Base-by-base conservation (phyloP, 2,797 vertebrate genomes). In the Decapterus maruadsi region DNA sequence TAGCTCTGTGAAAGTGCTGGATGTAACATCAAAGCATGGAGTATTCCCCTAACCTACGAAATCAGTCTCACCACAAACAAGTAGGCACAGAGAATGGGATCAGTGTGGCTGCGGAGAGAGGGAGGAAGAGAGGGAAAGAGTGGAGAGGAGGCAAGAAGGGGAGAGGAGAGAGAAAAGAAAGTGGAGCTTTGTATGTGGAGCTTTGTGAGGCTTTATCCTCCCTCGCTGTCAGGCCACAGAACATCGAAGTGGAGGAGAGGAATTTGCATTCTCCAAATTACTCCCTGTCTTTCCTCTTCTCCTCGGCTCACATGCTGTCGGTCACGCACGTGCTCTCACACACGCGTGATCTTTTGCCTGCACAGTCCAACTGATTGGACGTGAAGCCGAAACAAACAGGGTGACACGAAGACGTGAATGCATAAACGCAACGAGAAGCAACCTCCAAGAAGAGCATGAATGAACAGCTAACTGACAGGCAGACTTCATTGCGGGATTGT, bases 221-320 rank as follows among this genome's bases (percentile, higher is more conserved):
- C 81, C 80, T 82, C 77, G 22, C 89, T 87, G 79, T 86, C 90
- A 84, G 75, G 67, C 81, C 80, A 45, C 61, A 82, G 60, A 85
- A 90, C 75, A 78, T 83, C 60, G 60, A 85, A 83, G 84, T 69
- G 85, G 87, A 90, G 89, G 89, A 85, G 77, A 87, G 82, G 75
- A 91, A 90, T 91, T 88, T 89, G 81, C 89, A 85, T 87, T 90
- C 84, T 85, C 71, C 72, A 83, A 88, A 84, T 81, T 69, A 17
- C 48, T 76, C 57, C 55, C 69, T 80, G 46, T 64, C 55, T 61
- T 31, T 64, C 55, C 46, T 45, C 53, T 56, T 38, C 17, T 66
- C 55, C 68, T 10, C 62, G 22, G 50, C 77, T 78, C 77, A 4
- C 83, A 43, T 42, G 69, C 48, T 10, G 56, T 22, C 36, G 34